Base-by-base conservation (phyloP, 1,140 invertebrate genomes). In the Parapsyche elsis region DNA sequence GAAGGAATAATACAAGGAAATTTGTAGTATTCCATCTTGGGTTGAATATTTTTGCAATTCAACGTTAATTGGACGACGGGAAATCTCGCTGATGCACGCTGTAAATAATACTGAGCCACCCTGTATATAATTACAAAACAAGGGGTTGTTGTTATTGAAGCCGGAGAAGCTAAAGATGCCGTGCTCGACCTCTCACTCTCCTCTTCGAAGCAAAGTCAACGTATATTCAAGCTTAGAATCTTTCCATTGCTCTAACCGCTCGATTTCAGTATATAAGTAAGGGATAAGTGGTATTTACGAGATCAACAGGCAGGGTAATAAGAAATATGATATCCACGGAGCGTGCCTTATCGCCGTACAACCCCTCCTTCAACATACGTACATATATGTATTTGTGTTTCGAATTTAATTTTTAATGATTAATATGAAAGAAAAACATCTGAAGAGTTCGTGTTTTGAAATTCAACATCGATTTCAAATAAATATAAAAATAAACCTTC, bases 211-310 rank as follows among this genome's bases (percentile, higher is more conserved):
- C 49, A 7, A 38, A 38, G 30, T 30, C 46, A 14, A 26, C 16
- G 24, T 16, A 59, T 38, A 57, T 76, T n/a, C 30, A 24, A 59
- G 38, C 38, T 21, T 9, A 45, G 71, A 71, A 74, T 74, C 46
- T 74, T 79, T 79, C 71, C 71, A 79, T 79, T 79, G 74, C 70
- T 79, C 78, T 45, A 21, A 59, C 78, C 67, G 67, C 23, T 73
- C 71, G 46, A 74, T 73, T 73, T 74, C 71, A 26, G 49, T 81
- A 78, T 64, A 81, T 67, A 75, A 70, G 53, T 44, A 71, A 71
- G 46, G 78, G 74, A 81, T 81, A 81, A 79, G 78, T 79, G 78
- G 73, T 79, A 81, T 81, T 81, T 81, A 81, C 57, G 73, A 71
- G 73, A 81, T 81, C 77, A 81, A 81, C 81, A 81, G 78, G 81